These are phyloP conservation scores for Antheraea yamamai DNA, from an alignment of 2,888 invertebrate genomes.

Conservation along the genomic window DNA sequence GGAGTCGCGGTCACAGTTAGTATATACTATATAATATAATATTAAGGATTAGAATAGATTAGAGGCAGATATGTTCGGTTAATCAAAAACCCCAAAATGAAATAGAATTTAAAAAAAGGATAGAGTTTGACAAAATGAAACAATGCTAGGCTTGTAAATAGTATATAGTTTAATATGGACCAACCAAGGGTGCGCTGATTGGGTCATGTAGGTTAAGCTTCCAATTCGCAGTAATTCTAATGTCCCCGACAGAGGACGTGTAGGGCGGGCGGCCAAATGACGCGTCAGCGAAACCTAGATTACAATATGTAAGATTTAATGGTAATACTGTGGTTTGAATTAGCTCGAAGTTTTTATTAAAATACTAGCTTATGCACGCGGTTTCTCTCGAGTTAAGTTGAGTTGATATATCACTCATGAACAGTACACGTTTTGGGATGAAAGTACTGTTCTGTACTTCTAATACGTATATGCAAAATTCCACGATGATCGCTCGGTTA, in stretches of 20 bases:
- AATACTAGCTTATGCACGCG: not conserved
- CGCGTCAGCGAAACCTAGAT: slow-evolving; percentile 2
- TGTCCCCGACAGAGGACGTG: not conserved
- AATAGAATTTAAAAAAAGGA: not conserved
- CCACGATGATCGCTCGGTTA: no score
- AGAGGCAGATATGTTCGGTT: no score
- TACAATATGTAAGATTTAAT: not conserved
- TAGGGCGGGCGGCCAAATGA: not conserved
- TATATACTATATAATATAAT: no score
- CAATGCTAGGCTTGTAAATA: not conserved
- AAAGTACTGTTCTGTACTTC: no score
- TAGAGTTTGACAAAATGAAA: not conserved
- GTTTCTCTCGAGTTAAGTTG: not conserved
- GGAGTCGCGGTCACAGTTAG: no score
- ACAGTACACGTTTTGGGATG: no score
- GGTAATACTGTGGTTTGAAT: not conserved
- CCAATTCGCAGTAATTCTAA: slow-evolving; percentile 2
- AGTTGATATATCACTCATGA: no score
- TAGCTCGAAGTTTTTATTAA: not conserved
- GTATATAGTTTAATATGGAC: not conserved
- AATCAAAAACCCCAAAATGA: no score
- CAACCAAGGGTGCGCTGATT: not conserved
- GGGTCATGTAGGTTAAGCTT: slow-evolving; percentile 13
- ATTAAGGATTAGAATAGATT: no score
- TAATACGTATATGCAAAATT: no score